Percentiles rank a stretch among this genome's conserved stretches.
phyloP scores from a whole-genome alignment of 2,888 invertebrate genomes.

The Julus scanicus region DNA sequence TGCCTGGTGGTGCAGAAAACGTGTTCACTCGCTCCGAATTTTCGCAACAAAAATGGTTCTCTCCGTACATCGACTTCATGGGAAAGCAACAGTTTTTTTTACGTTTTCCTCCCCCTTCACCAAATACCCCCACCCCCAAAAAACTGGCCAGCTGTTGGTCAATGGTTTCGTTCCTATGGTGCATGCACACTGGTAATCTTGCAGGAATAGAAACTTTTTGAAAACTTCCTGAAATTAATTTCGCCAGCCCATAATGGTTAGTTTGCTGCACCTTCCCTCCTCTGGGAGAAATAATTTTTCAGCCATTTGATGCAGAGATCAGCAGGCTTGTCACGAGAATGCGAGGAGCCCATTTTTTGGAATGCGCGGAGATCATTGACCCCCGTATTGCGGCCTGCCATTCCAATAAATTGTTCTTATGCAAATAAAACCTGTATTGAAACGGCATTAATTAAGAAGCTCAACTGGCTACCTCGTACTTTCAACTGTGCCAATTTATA shows the following conservation, averaged over 20 bases:
- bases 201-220: background rate
- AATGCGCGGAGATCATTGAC: background rate
- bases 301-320: background rate
- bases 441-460: slow-evolving; percentile 2
- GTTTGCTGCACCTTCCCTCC: background rate
- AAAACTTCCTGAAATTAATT: background rate
- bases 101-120: background rate
- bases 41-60: background rate
- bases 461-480: background rate
- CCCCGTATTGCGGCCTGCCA: background rate
- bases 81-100: slow-evolving; percentile 16
- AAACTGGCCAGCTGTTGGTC: background rate
- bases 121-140: background rate
- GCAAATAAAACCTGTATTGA: slow-evolving; percentile 14
- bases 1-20: slow-evolving; percentile 36
- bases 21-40: slow-evolving; percentile 27
- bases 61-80: slow-evolving; percentile 19
- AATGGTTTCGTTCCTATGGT: background rate
- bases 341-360: slow-evolving; percentile 12
- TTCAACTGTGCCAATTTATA: slow-evolving; percentile 14
- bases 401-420: background rate
- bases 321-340: background rate
- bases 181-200: background rate
- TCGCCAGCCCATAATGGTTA: background rate
- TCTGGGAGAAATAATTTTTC: background rate